Evolutionary conservation across 2,888 invertebrate species (phyloP).

Genomic region (Pachliopta kotzebuea): DNA sequence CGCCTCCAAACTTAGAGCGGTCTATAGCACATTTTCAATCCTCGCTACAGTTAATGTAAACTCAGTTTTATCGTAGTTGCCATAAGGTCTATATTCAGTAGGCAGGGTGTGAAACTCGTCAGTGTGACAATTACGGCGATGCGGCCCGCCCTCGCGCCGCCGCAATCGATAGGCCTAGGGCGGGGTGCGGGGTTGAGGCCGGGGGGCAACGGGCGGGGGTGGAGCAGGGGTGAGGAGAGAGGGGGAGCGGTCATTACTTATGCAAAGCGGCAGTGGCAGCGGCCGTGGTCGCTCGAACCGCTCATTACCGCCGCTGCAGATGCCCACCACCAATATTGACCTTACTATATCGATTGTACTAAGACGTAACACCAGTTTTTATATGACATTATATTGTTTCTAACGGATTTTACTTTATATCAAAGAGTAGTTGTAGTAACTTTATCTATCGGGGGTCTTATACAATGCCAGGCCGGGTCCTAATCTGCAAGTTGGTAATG

Average conservation of each 20-base stretch:
- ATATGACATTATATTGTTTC: background rate
- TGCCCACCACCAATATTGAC: slow-evolving; percentile 20
- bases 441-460: slow-evolving; percentile 3
- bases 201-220: slow-evolving; percentile 60
- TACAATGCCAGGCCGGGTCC: slow-evolving; percentile 48
- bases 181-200: slow-evolving; percentile 77
- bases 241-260: slow-evolving; percentile 68
- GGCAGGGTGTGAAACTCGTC: slow-evolving; percentile 66
- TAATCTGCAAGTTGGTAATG: slow-evolving; percentile 61
- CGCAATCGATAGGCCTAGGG: slow-evolving; percentile 86
- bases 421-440: background rate
- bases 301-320: slow-evolving; percentile 26
- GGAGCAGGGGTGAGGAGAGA: slow-evolving; percentile 60
- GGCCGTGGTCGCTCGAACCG: slow-evolving; percentile 21
- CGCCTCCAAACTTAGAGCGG: slow-evolving; percentile 75
- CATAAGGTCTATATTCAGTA: slow-evolving; percentile 68
- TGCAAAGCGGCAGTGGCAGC: slow-evolving; percentile 71
- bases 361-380: slow-evolving; percentile 3
- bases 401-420: background rate
- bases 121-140: slow-evolving; percentile 79
- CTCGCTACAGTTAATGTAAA: slow-evolving; percentile 41
- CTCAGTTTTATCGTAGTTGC: slow-evolving; percentile 61
- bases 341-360: slow-evolving; percentile 17
- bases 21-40: slow-evolving; percentile 75
- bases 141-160: slow-evolving; percentile 81